Percentiles rank a stretch among this genome's conserved stretches.
These are phyloP conservation scores for Eupithecia subumbrata DNA, from an alignment of 2,888 invertebrate species.

Conservation along the genomic window DNA sequence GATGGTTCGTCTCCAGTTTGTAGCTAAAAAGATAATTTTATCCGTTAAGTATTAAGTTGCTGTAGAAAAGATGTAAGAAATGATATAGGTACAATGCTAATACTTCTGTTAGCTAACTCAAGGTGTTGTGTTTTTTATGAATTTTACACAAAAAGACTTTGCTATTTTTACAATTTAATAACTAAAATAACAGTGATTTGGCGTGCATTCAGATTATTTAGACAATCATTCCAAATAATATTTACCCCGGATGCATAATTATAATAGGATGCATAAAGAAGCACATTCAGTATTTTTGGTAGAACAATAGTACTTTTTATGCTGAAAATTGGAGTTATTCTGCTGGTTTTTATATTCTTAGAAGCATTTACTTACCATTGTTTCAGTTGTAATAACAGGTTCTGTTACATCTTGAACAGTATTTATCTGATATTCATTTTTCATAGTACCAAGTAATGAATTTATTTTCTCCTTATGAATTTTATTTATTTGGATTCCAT, in stretches of 20 bases:
- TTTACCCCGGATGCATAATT: background rate
- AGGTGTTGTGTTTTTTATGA: background rate
- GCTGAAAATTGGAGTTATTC: background rate
- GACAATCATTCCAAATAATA: background rate
- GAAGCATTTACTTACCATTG: background rate
- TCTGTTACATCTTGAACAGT: background rate
- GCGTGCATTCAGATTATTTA: background rate
- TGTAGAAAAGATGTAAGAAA: background rate
- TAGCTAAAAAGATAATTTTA: background rate
- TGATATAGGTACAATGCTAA: background rate
- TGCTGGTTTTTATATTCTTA: background rate
- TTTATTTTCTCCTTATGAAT: background rate
- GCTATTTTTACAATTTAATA: background rate
- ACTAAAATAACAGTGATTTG: background rate
- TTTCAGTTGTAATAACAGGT: background rate
- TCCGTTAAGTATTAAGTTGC: background rate
- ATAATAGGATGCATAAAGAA: background rate
- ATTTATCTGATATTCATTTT: background rate
- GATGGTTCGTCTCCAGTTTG: background rate
- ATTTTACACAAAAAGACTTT: background rate
- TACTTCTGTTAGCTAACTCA: background rate
- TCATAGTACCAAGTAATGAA: background rate
- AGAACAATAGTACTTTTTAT: background rate
- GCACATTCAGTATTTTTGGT: background rate
- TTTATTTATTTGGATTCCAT: background rate